phyloP scores from a whole-genome alignment of 2,797 vertebrate genomes.

The Sebastolobus altivelis region DNA sequence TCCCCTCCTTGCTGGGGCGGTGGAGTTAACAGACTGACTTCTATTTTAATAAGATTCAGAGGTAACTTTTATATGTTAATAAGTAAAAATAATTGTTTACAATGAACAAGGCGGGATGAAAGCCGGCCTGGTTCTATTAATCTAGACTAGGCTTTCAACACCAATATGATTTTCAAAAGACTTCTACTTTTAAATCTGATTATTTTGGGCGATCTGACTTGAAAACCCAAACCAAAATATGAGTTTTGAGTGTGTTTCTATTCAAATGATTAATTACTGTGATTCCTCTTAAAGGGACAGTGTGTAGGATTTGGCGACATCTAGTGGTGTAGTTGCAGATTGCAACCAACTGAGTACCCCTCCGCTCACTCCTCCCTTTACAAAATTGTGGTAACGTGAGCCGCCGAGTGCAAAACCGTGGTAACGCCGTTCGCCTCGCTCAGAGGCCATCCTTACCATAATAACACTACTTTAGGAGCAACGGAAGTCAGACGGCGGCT shows the following conservation, averaged over 20 bases:
- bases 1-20: neutral
- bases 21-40: neutral
- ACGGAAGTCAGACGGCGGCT: no score
- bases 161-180: neutral
- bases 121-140: slow-evolving; percentile 2
- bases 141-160: neutral
- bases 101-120: neutral
- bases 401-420: no score
- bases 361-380: no score
- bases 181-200: neutral
- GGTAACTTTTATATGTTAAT: slow-evolving; percentile 25
- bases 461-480: no score
- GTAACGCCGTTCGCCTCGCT: no score
- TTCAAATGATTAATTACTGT: neutral
- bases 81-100: slow-evolving; percentile 20
- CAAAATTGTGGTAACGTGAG: no score
- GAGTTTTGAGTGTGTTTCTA: neutral
- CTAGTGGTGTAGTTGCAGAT: no score
- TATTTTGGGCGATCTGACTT: neutral
- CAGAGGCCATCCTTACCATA: no score
- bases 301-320: no score
- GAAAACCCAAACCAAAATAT: slow-evolving; percentile 7
- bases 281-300: neutral
- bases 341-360: no score
- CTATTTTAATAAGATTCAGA: slow-evolving; percentile 18